Conservation (phyloP, 2,888 invertebrate genomes). For the Nezara viridula region DNA sequence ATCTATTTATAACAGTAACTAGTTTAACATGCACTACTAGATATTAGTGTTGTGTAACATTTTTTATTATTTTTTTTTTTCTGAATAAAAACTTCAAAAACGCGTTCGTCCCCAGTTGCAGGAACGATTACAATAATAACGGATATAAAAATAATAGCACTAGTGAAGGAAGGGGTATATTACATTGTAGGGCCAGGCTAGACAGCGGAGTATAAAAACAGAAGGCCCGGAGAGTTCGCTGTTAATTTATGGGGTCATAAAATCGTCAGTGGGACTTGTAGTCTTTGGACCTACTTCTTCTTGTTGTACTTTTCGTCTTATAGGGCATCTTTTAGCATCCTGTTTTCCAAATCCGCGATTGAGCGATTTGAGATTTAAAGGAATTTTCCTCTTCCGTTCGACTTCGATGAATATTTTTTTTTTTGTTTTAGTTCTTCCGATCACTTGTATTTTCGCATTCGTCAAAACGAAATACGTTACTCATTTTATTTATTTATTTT, state of each 20-base stretch:
- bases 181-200: neutral
- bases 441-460: neutral
- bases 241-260: constrained; percentile 48
- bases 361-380: neutral
- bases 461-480: no score
- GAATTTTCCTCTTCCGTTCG: neutral
- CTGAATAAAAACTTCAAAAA: neutral
- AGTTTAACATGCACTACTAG: no score
- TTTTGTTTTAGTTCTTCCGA: neutral
- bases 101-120: neutral
- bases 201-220: constrained; percentile 43
- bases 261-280: constrained; percentile 48
- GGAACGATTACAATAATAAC: neutral
- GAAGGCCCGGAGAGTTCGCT: constrained; percentile 12
- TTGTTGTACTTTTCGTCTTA: constrained; percentile 27
- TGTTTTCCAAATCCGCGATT: neutral
- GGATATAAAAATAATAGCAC: neutral
- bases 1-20: no score
- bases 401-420: neutral
- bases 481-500: no score
- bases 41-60: no score
- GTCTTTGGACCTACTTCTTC: constrained; percentile 36
- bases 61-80: neutral
- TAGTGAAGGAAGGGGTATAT: neutral
- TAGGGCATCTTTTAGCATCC: constrained; percentile 4